These are phyloP conservation scores for Morus bassanus DNA, from an alignment of 2,797 vertebrate genomes.

Conservation along the genomic window DNA sequence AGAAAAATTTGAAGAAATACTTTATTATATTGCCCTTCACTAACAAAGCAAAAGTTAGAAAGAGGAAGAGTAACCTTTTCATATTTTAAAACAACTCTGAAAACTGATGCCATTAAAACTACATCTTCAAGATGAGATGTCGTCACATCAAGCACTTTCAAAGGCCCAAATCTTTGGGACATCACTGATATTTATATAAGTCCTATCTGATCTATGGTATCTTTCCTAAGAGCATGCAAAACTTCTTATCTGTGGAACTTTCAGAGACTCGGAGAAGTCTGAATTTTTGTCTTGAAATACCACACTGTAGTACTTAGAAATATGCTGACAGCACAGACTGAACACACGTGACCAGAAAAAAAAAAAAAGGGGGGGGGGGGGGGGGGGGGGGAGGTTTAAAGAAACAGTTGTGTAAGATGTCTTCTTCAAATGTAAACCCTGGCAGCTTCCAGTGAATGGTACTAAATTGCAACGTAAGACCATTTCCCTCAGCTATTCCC, in stretches of 20 bases:
- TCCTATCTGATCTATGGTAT: background rate
- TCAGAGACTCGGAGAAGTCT: background rate
- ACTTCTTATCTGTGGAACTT: background rate
- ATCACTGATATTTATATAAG: background rate
- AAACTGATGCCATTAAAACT: background rate
- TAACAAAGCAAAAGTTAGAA: background rate
- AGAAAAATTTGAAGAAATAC: background rate
- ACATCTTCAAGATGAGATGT: background rate
- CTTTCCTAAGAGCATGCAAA: background rate
- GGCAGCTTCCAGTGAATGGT: background rate
- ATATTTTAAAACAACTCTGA: background rate
- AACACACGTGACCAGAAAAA: background rate
- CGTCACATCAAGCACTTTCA: background rate
- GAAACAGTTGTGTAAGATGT: background rate
- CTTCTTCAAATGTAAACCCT: background rate
- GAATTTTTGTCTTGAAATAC: background rate
- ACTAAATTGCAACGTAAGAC: background rate
- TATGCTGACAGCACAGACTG: background rate
- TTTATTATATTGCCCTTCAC: background rate
- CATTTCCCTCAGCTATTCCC: background rate
- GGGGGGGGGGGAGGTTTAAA: background rate
- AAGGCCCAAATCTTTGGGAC: background rate
- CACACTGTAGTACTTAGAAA: background rate
- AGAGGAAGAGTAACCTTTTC: background rate
- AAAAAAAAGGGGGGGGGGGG: background rate